A percentile compares a stretch with the other conserved stretches of the same genome.
phyloP scores from a whole-genome alignment of 2,888 invertebrate species.

The Eupithecia inturbata region DNA sequence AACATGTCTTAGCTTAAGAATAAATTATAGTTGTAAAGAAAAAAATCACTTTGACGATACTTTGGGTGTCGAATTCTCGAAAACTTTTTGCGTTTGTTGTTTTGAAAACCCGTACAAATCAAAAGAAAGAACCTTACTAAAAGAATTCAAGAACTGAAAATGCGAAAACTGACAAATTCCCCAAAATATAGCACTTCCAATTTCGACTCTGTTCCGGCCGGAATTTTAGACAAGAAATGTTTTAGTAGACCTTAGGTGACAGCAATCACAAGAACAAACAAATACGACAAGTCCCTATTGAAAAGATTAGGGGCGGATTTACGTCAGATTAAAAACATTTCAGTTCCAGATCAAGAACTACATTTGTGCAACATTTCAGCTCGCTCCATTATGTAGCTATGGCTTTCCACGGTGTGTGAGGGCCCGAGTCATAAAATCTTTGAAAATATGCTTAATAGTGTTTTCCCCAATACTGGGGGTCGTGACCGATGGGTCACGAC shows the following conservation, averaged over 20 bases:
- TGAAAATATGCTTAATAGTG: too few species aligned
- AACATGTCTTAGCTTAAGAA: slow-evolving; percentile 36
- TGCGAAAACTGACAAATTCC: not conserved
- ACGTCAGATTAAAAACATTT: not conserved
- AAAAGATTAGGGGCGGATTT: not conserved
- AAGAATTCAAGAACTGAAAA: too few species aligned
- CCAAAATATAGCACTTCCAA: not conserved
- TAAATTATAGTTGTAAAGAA: slow-evolving; percentile 25
- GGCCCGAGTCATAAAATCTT: too few species aligned
- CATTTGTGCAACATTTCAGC: not conserved
- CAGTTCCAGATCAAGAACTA: too few species aligned
- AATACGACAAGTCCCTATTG: not conserved
- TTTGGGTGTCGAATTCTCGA: not conserved
- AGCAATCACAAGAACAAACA: not conserved
- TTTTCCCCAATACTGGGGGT: too few species aligned
- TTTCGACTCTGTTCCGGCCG: not conserved
- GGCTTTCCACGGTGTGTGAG: not conserved
- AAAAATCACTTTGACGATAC: not conserved
- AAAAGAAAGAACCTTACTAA: too few species aligned
- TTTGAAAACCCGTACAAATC: too few species aligned
- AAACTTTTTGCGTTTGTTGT: too few species aligned
- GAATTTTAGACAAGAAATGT: too few species aligned
- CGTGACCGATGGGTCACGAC: too few species aligned
- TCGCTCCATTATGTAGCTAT: not conserved
- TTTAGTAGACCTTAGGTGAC: too few species aligned